phyloP scores from a whole-genome alignment of 2,113 vertebrate species.

The Gila orcuttii region DNA sequence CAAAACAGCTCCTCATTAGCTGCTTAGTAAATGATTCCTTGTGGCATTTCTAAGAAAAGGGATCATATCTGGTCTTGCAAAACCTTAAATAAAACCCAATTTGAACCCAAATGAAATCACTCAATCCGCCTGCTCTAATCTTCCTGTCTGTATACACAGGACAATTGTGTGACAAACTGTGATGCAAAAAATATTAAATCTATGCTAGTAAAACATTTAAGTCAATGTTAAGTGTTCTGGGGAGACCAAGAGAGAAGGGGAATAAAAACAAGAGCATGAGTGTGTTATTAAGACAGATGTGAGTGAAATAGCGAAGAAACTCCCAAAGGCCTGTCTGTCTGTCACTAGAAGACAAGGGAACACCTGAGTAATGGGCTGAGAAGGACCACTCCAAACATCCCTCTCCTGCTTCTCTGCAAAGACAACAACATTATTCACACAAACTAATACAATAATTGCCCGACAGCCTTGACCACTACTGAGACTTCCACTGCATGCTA shows the following conservation, averaged over 20 bases:
- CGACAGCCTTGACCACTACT: constrained; percentile 38
- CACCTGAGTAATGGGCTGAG: constrained; percentile 33
- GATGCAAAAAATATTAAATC: constrained; percentile 1
- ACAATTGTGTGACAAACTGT: constrained; percentile 11
- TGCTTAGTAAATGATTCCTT: neutral
- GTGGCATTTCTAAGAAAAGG: constrained; percentile 1
- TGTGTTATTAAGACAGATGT: constrained; percentile 31
- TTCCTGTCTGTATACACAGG: neutral
- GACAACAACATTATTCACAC: constrained; percentile 45
- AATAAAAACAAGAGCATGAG: neutral
- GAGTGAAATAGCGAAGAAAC: neutral
- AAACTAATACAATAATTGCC: constrained; percentile 36
- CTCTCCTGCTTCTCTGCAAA: constrained; percentile 8
- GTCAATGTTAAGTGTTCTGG: neutral
- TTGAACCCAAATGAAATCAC: neutral
- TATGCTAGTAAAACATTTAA: neutral
- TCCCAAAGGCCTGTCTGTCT: constrained; percentile 26
- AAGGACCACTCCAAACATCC: neutral
- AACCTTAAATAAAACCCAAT: neutral
- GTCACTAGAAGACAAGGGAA: constrained; percentile 26
- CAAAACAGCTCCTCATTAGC: constrained; percentile 7
- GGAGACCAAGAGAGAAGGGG: neutral
- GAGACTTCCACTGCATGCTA: constrained; percentile 43
- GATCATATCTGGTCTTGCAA: neutral
- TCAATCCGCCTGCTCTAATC: neutral